Conservation (phyloP, 2,113 vertebrate genomes). For the Lepus timidus region DNA sequence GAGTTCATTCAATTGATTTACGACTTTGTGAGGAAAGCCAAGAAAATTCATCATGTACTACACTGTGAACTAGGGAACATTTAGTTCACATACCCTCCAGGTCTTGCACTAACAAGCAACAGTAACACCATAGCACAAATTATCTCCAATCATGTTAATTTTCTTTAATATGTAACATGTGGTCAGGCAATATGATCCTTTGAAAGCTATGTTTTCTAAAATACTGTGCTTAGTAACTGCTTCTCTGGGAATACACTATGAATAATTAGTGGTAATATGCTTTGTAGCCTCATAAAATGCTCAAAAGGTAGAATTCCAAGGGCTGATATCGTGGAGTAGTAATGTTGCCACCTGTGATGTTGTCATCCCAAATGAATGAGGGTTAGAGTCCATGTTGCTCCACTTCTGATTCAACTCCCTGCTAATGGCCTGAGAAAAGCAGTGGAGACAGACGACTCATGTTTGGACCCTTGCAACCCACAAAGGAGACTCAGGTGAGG, state of each 20-base stretch:
- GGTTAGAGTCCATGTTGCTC: no score
- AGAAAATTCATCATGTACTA: slow-evolving; percentile 55
- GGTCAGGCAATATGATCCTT: slow-evolving; percentile 30
- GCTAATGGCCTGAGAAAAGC: no score
- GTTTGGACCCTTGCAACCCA: no score
- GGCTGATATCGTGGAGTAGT: no score
- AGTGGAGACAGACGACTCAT: no score
- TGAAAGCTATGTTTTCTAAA: slow-evolving; percentile 63
- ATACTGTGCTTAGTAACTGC: slow-evolving; percentile 61
- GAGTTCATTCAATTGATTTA: slow-evolving; percentile 69
- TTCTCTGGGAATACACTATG: slow-evolving; percentile 57
- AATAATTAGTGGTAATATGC: slow-evolving; percentile 53
- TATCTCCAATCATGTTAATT: slow-evolving; percentile 16
- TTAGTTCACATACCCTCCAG: slow-evolving; percentile 68
- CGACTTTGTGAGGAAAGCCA: slow-evolving; percentile 43
- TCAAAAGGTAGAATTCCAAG: slow-evolving; percentile 8
- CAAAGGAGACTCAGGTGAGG: no score
- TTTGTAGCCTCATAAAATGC: background rate
- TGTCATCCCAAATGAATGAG: no score
- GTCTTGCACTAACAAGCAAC: slow-evolving; percentile 58
- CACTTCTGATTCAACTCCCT: no score
- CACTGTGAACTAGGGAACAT: slow-evolving; percentile 52
- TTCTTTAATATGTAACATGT: slow-evolving; percentile 47
- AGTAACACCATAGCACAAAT: slow-evolving; percentile 35
- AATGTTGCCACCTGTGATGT: no score